These are phyloP conservation scores for Turdus rufiventris DNA, from an alignment of 2,113 vertebrate genomes.

Conservation along the genomic window DNA sequence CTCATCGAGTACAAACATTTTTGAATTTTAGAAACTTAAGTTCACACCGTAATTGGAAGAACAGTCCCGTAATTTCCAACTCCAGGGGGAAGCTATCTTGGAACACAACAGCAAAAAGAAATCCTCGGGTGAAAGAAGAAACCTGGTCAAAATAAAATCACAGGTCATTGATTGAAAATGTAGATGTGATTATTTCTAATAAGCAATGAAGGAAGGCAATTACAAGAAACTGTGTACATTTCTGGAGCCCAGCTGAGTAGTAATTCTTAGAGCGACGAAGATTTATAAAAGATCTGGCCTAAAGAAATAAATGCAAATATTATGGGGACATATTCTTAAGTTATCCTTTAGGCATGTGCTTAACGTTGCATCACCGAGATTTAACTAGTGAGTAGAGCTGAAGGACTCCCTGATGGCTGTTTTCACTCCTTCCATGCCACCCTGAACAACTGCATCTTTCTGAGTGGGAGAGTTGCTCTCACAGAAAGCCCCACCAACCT, in stretches of 20 bases:
- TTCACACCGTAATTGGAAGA: constrained; percentile 29
- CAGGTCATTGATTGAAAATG: constrained; percentile 52
- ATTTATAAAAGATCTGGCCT: not conserved
- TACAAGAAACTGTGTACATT: not conserved
- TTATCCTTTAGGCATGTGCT: not conserved
- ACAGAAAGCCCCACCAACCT: not conserved
- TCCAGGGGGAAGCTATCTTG: constrained; percentile 1
- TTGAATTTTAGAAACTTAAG: constrained; percentile 30
- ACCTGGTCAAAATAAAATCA: constrained; percentile 49
- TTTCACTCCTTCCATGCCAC: not conserved
- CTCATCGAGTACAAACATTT: constrained; percentile 11
- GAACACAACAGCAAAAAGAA: constrained; percentile 12
- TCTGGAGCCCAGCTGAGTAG: not conserved
- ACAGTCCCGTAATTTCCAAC: constrained; percentile 36
- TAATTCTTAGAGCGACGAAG: not conserved
- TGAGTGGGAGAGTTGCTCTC: not conserved
- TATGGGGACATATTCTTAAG: not conserved
- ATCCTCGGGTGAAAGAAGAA: not conserved
- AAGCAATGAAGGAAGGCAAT: not conserved
- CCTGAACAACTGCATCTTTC: not conserved
- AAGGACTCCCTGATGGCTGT: not conserved
- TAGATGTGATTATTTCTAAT: constrained; percentile 38
- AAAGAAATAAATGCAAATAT: not conserved
- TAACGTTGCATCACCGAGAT: not conserved
- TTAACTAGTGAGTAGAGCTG: not conserved